Conservation (phyloP, 2,888 invertebrate species). For the Furcula furcula region DNA sequence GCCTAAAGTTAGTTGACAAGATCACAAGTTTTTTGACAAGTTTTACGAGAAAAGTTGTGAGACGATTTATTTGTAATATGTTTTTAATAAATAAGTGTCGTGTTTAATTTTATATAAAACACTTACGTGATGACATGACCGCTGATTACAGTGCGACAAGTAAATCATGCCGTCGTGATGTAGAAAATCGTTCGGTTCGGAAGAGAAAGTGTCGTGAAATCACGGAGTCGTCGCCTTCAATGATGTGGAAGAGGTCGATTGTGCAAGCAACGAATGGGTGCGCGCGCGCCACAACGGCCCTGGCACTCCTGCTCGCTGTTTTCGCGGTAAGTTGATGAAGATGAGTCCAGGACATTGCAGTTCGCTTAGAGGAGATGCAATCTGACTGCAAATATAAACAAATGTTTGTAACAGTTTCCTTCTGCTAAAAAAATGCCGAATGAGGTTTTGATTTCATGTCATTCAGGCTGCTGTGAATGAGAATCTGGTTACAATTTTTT, state of each 20-base stretch:
- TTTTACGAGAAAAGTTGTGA: conserved; percentile 17
- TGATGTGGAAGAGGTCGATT: conserved; percentile 81
- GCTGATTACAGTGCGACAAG: conserved; percentile 24
- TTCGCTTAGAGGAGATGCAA: too few relatives aligned
- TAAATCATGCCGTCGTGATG: conserved; percentile 47
- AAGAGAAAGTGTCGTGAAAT: conserved; percentile 80
- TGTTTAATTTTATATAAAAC: conserved; percentile 2
- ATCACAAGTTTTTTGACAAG: too few relatives aligned
- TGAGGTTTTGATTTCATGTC: too few relatives aligned
- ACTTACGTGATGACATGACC: conserved; percentile 48
- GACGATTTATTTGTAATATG: conserved; percentile 23
- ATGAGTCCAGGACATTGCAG: too few relatives aligned
- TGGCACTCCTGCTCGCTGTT: conserved; percentile 47
- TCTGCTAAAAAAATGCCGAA: too few relatives aligned
- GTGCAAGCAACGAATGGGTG: conserved; percentile 64
- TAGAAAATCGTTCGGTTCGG: conserved; percentile 44
- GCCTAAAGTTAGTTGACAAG: too few relatives aligned
- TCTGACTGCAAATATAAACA: too few relatives aligned
- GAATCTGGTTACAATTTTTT: too few relatives aligned
- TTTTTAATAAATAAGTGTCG: conserved; percentile 5
- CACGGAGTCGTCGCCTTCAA: conserved; percentile 73
- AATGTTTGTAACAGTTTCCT: too few relatives aligned
- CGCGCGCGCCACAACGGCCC: conserved; percentile 43
- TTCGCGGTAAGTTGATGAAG: conserved; percentile 49
- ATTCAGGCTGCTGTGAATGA: too few relatives aligned